Base-by-base conservation (phyloP, 30 jellyfish, hydroid and myxozoan species). In the Mastigias papua region DNA sequence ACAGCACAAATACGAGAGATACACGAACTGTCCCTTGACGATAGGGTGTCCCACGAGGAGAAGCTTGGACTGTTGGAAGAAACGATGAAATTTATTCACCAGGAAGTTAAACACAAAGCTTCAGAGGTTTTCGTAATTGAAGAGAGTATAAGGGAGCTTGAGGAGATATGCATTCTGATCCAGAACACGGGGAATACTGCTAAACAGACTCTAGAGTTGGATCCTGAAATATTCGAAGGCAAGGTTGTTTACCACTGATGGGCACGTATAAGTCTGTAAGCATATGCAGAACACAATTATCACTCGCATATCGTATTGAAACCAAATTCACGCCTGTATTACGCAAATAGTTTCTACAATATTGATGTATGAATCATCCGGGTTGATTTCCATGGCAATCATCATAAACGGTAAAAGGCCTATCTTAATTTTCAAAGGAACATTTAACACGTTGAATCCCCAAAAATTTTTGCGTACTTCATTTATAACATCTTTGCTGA, bases 161-260 rank as follows among this genome's bases (percentile, higher is more conserved):
- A 65, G 1, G 90, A 87, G 37, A 27, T 87, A 16, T 87, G 96
- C 73, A 60, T 50, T 22, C 84, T 85, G 1, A 42, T 85, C 26
- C 78, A 75, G 34, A 85, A 62, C 74, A 29, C 73, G 49, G 65
- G 83, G 48, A 73, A 73, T 22, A 64, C 34, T 74, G 94, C 86
- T 4, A 69, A 73, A 49, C 88, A 85, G 64, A 85, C 94, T 23
- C 78, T 85, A 3, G 94, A 85, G 46, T 60, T 85, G 82, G 94
- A 85, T 67, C 94, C 94, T 11, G 94, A 85, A 73, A 46, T 85
- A 51, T 85, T 85, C 34, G 94, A 85, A 34, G 94, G 94, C 28
- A 85, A 85, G 37, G 94, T 77, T 60, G 83, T 85, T 46, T 85
- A 80, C 48, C 90, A 80, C 37, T 62, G 23, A 42, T 42, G 13